These are phyloP conservation scores for Thymallus thymallus DNA, from an alignment of 2,113 vertebrate species.

Conservation along the genomic window DNA sequence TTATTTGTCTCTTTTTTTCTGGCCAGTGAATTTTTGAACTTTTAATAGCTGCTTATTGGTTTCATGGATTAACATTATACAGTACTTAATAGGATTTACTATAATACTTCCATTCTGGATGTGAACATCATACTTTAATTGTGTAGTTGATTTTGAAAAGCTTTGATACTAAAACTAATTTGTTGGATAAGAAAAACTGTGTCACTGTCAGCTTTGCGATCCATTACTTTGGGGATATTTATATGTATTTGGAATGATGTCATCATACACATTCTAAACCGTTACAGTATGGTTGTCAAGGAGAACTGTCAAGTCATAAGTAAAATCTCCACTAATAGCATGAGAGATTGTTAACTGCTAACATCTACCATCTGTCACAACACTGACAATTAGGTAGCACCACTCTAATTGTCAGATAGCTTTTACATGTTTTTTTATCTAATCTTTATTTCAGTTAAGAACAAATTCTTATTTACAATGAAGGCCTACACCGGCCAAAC, in stretches of 20 bases:
- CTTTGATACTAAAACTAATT: constrained; percentile 31
- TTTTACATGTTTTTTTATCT: constrained; percentile 34
- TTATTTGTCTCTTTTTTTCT: constrained; percentile 52
- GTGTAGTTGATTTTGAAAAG: constrained; percentile 47
- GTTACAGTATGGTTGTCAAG: too few relatives aligned
- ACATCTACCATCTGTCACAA: constrained; percentile 41
- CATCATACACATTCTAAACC: not conserved
- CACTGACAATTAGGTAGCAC: constrained; percentile 48
- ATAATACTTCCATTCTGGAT: constrained; percentile 55
- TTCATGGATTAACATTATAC: constrained; percentile 66
- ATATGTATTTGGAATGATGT: not conserved
- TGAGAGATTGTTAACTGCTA: not conserved
- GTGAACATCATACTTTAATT: constrained; percentile 57
- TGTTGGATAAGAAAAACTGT: constrained; percentile 10
- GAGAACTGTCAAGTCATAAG: not conserved
- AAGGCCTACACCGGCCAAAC: too few relatives aligned
- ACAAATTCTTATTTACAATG: too few relatives aligned
- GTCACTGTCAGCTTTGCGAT: constrained; percentile 20
- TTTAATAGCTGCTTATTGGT: constrained; percentile 65
- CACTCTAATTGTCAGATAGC: constrained; percentile 47
- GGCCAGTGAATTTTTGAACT: constrained; percentile 53
- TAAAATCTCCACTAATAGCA: not conserved
- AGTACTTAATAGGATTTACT: constrained; percentile 67
- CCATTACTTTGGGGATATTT: not conserved
- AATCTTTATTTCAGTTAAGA: too few relatives aligned